Percentiles rank a stretch among this genome's conserved stretches.
phyloP scores from a whole-genome alignment of 1,140 invertebrate species.

The Leptonema lineaticorne region DNA sequence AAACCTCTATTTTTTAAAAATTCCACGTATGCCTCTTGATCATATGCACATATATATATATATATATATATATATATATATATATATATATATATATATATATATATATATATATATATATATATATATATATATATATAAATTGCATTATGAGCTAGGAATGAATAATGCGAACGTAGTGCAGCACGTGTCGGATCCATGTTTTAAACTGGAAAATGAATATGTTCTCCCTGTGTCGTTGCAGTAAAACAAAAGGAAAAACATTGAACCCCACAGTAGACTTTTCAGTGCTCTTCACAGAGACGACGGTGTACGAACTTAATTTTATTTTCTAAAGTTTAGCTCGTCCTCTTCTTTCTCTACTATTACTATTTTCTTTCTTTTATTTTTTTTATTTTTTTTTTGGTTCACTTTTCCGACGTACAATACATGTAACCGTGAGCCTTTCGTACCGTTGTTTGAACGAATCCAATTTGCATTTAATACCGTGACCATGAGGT shows the following conservation, averaged over 20 bases:
- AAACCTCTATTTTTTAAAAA: too few species aligned
- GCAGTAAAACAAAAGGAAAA: background rate
- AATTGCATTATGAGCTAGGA: constrained; percentile 10
- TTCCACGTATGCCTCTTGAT: too few species aligned
- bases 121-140: too few species aligned
- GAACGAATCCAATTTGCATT: constrained; percentile 9
- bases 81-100: too few species aligned
- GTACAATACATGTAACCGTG: background rate
- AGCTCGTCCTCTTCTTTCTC: too few species aligned
- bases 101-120: too few species aligned
- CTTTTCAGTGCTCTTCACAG: background rate
- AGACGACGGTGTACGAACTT: background rate
- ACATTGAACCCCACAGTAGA: too few species aligned
- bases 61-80: too few species aligned
- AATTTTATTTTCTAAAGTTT: constrained; percentile 9
- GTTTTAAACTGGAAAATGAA: background rate
- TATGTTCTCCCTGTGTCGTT: background rate
- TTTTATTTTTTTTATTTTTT: too few species aligned
- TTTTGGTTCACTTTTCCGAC: background rate
- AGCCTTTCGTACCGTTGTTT: background rate
- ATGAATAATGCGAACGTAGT: background rate
- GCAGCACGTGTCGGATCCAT: background rate
- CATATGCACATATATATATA: too few species aligned
- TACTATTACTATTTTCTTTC: too few species aligned
- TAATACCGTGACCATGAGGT: background rate